Evolutionary conservation across 1,140 invertebrate species (phyloP), one percentile per base, ranked within the genome.

Genomic region (Lepidostoma basale): DNA sequence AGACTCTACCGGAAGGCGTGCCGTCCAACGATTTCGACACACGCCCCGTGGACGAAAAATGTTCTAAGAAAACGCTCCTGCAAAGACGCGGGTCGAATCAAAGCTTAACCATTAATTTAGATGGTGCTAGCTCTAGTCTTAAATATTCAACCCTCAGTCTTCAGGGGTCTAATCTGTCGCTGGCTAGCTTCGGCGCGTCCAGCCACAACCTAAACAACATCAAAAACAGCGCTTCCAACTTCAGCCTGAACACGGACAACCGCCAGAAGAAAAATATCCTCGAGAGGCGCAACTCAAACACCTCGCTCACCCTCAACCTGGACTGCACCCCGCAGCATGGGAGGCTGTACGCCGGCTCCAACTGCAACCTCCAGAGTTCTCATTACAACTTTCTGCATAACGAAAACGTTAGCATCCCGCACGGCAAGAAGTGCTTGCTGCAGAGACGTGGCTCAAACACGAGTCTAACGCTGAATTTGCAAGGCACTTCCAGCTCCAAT

Each of bases 371-470:
- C 10, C 72, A 70, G 39, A 68, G 67, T 1, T 74, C 74, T 8
- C 72, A 74, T 54, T 68, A 67, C n/a, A 73, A 40, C 60, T 39
- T 73, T 9, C 14, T 68, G 0, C 70, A 39, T 75, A 78, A 73
- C 9, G 65, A 68, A 12, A 52, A 45, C 75, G 78, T 8, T 76
- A 77, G 3, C 75, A 12, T 77, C 12, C 70, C 73, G 0, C 74
- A 74, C 3, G 76, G 77, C 1, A 85, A 85, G 30, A 94, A 92
- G 76, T 89, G 90, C 73, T 77, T 92, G 2, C 74, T 93, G 9
- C 90, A 95, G 78, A 85, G 92, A n/a, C 85, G 93, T 5, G 93
- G 94, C 1, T 96, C 94, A 0, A 96, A 92, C 76, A 93, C 94
- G 22, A 95, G 92, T 73, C 81, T 97, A 3, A 96, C 94, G 0